Conservation (phyloP, 2,888 invertebrate genomes). For the Cactoblastis cactorum region DNA sequence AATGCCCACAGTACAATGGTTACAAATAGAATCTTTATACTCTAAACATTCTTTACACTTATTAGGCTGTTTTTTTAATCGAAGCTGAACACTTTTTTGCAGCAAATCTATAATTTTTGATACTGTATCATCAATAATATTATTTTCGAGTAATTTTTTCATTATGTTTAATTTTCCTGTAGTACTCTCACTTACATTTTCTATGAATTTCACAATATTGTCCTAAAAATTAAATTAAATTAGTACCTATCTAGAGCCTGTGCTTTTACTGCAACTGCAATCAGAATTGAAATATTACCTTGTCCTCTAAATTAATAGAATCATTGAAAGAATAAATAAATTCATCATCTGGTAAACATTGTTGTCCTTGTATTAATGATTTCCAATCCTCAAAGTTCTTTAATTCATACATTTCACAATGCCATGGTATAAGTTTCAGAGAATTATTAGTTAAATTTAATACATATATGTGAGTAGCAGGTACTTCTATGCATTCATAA, state of each 20-base stretch:
- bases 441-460: constrained; percentile 55
- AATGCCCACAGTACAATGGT: constrained; percentile 86
- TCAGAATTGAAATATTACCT: constrained; percentile 35
- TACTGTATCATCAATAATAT: constrained; percentile 57
- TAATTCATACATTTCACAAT: constrained; percentile 35
- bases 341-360: constrained; percentile 54
- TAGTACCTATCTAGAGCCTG: too few species aligned
- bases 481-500: constrained; percentile 79
- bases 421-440: constrained; percentile 54
- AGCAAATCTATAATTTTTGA: constrained; percentile 70
- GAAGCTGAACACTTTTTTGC: constrained; percentile 78
- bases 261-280: too few species aligned
- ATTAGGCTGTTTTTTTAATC: constrained; percentile 80
- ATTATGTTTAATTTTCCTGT: constrained; percentile 51
- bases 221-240: constrained; percentile 40
- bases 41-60: constrained; percentile 81
- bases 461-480: constrained; percentile 80
- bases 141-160: constrained; percentile 53
- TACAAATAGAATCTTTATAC: constrained; percentile 46
- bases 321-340: constrained; percentile 38
- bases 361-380: constrained; percentile 44
- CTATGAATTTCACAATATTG: constrained; percentile 40
- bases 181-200: constrained; percentile 33
- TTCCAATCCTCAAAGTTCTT: constrained; percentile 45
- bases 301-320: constrained; percentile 28